phyloP scores from a whole-genome alignment of 2,888 invertebrate genomes.

The Athalia cordata region DNA sequence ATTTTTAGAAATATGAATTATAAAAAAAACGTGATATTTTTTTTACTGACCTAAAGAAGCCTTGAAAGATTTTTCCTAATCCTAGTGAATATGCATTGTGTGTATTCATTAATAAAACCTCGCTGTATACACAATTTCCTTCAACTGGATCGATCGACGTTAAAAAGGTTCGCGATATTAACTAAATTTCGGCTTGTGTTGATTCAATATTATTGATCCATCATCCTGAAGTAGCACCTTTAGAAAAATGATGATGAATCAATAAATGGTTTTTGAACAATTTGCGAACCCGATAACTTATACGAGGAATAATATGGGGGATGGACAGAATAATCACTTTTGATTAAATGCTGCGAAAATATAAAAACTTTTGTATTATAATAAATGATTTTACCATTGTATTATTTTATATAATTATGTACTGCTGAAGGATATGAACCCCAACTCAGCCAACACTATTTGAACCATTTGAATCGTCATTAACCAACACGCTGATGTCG shows the following conservation, averaged over 20 bases:
- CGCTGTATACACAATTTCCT: neutral
- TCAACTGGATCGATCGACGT: no score
- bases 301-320: neutral
- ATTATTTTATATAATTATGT: neutral
- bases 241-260: no score
- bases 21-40: no score
- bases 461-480: slow-evolving; percentile 27
- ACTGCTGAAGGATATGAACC: no score
- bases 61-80: slow-evolving; percentile 26
- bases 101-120: slow-evolving; percentile 24
- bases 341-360: slow-evolving; percentile 41
- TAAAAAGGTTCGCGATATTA: no score
- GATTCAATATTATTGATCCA: no score
- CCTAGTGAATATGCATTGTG: slow-evolving; percentile 34
- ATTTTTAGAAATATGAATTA: no score
- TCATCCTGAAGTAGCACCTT: no score
- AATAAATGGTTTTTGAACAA: no score
- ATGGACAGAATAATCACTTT: slow-evolving; percentile 19
- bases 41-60: no score
- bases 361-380: slow-evolving; percentile 26
- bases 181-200: no score
- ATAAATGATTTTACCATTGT: slow-evolving; percentile 18
- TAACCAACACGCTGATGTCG: slow-evolving; percentile 43
- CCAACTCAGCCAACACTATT: slow-evolving; percentile 11
- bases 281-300: neutral